Conservation (phyloP, 2,797 vertebrate species). For the Pipistrellus pipistrellus region DNA sequence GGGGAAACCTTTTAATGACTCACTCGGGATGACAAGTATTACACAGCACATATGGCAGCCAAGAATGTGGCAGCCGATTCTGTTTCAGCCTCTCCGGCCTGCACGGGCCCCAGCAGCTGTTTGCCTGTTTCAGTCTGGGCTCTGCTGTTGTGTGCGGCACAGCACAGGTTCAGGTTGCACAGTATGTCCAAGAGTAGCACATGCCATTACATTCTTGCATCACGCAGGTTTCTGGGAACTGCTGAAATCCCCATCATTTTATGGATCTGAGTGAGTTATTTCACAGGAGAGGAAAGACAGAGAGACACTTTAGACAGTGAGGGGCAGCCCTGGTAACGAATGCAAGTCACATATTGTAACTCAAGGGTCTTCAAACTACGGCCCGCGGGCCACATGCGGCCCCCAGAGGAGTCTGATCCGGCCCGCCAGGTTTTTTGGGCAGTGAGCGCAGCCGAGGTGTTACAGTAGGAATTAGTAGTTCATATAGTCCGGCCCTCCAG, state of each 20-base stretch:
- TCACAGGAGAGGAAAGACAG: background rate
- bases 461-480: no score
- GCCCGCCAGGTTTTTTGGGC: no score
- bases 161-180: background rate
- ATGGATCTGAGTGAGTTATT: background rate
- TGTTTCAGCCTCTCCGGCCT: slow-evolving; percentile 71
- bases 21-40: slow-evolving; percentile 94
- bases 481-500: no score
- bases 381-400: no score
- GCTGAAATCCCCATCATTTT: background rate
- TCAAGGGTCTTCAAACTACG: no score
- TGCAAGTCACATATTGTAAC: background rate
- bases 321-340: background rate
- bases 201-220: background rate
- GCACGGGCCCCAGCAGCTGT: slow-evolving; percentile 84
- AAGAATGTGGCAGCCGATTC: slow-evolving; percentile 91
- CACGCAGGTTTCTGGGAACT: background rate
- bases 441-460: no score
- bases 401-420: no score
- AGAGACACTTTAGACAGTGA: background rate
- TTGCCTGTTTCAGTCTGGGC: slow-evolving; percentile 83
- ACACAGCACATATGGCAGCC: slow-evolving; percentile 92
- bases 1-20: slow-evolving; percentile 92
- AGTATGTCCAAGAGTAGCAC: background rate
- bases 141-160: slow-evolving; percentile 54